Conservation (phyloP, 2,888 invertebrate species). For the Tillus elongatus region DNA sequence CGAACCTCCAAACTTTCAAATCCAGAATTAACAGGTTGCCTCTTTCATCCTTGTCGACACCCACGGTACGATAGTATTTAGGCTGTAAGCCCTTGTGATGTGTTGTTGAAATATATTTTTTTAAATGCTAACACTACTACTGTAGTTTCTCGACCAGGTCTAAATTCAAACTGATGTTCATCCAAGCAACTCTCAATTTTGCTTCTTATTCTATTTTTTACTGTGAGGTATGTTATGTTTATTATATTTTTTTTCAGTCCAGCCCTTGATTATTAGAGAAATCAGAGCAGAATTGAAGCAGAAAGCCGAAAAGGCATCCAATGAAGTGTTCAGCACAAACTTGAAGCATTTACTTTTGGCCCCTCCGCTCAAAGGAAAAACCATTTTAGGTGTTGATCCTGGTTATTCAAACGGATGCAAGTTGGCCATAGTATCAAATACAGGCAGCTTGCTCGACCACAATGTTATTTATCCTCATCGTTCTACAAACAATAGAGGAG, state of each 20-base stretch:
- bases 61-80: too few relatives aligned
- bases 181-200: too few relatives aligned
- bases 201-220: too few relatives aligned
- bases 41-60: too few relatives aligned
- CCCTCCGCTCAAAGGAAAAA: slow-evolving; percentile 70
- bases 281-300: slow-evolving; percentile 64
- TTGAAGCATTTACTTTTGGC: slow-evolving; percentile 72
- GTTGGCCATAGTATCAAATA: slow-evolving; percentile 67
- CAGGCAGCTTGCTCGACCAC: slow-evolving; percentile 60
- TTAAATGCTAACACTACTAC: slow-evolving; percentile 31
- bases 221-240: slow-evolving; percentile 6
- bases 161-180: too few relatives aligned
- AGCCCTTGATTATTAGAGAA: slow-evolving; percentile 59
- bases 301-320: slow-evolving; percentile 70
- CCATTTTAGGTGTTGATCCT: slow-evolving; percentile 81
- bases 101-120: too few relatives aligned
- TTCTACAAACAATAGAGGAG: slow-evolving; percentile 33
- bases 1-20: too few relatives aligned
- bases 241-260: slow-evolving; percentile 43
- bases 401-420: slow-evolving; percentile 87
- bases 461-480: slow-evolving; percentile 61
- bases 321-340: slow-evolving; percentile 77
- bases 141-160: too few relatives aligned
- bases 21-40: too few relatives aligned
- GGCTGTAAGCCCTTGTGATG: too few relatives aligned